phyloP scores from a whole-genome alignment of 2,888 invertebrate species.

The Atrina japonica region DNA sequence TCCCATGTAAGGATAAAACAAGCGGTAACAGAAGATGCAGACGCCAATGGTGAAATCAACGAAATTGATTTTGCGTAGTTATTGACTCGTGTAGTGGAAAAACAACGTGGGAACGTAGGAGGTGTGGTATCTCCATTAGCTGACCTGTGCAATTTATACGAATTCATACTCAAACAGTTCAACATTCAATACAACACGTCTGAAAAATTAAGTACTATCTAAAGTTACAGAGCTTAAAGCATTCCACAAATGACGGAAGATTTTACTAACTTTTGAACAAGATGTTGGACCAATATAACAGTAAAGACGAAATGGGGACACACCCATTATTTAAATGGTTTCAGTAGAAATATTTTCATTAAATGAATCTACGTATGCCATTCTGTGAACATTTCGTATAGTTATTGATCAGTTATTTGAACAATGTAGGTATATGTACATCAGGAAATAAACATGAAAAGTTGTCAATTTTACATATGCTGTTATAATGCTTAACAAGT shows the following conservation, averaged over 20 bases:
- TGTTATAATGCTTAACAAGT: too few relatives aligned
- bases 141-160: constrained; percentile 45
- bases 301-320: too few relatives aligned
- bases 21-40: too few relatives aligned
- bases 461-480: too few relatives aligned
- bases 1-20: background rate
- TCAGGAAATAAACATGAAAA: too few relatives aligned
- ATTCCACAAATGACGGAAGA: constrained; percentile 45
- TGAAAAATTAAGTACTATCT: constrained; percentile 41
- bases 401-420: too few relatives aligned
- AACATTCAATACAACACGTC: constrained; percentile 35
- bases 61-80: constrained; percentile 44
- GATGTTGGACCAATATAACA: constrained; percentile 50
- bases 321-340: too few relatives aligned
- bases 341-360: too few relatives aligned
- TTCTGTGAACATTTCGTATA: too few relatives aligned
- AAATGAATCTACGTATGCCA: too few relatives aligned
- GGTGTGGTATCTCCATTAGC: constrained; percentile 43
- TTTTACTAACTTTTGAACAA: constrained; percentile 47
- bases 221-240: constrained; percentile 51
- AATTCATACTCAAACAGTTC: constrained; percentile 41
- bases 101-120: background rate
- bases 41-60: background rate
- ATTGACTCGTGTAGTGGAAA: constrained; percentile 44
- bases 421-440: too few relatives aligned